These are phyloP conservation scores for Drosophila anomelani DNA, from an alignment of 2,888 invertebrate genomes.

Conservation along the genomic window DNA sequence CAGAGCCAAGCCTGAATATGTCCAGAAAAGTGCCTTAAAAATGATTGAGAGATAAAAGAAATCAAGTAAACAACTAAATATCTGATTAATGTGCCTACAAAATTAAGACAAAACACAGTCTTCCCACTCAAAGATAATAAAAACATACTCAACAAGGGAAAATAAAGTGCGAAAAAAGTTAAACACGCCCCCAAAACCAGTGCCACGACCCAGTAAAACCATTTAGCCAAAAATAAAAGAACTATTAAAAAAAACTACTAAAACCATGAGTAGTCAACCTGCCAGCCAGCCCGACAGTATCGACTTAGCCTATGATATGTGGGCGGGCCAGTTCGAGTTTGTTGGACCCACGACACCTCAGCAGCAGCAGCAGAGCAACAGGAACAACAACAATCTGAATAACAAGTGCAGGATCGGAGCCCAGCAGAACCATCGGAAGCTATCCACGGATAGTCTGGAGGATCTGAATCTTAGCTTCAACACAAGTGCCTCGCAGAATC, in stretches of 20 bases:
- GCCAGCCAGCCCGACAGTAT: slow-evolving; percentile 86
- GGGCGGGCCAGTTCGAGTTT: slow-evolving; percentile 95
- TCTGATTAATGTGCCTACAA: slow-evolving; percentile 64
- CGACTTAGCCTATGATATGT: slow-evolving; percentile 93
- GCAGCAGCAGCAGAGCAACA: slow-evolving; percentile 47
- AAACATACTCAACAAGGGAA: slow-evolving; percentile 1
- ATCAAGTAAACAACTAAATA: slow-evolving; percentile 17
- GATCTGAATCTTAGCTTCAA: slow-evolving; percentile 83
- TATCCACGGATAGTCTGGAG: slow-evolving; percentile 83
- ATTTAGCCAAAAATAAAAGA: slow-evolving; percentile 44
- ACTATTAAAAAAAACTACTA: slow-evolving; percentile 16
- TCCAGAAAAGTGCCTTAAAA: slow-evolving; percentile 58
- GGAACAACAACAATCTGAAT: slow-evolving; percentile 50
- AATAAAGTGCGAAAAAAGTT: slow-evolving; percentile 48
- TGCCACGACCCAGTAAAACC: slow-evolving; percentile 62
- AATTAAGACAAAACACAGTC: slow-evolving; percentile 47
- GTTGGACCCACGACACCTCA: slow-evolving; percentile 86
- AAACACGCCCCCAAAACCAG: slow-evolving; percentile 45
- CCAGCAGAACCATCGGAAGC: slow-evolving; percentile 69
- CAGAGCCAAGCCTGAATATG: slow-evolving; percentile 43
- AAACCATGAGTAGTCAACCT: slow-evolving; percentile 84
- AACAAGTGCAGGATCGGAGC: slow-evolving; percentile 74
- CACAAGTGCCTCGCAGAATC: slow-evolving; percentile 74
- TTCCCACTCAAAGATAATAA: slow-evolving; percentile 47
- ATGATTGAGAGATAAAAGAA: slow-evolving; percentile 19